phyloP scores from a whole-genome alignment of 2,888 invertebrate species.

The Phyto melanocephala region DNA sequence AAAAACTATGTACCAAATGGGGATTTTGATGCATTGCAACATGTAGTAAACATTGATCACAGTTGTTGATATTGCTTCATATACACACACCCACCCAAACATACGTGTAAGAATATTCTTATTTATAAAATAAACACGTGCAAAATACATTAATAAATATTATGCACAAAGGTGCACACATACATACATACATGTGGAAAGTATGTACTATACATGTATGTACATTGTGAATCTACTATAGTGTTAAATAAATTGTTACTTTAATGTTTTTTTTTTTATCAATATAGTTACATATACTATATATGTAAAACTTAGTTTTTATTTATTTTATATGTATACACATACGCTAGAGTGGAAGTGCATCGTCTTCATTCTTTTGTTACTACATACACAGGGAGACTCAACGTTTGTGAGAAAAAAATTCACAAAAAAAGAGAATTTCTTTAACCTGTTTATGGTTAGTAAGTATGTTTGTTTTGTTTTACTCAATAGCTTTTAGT shows the following conservation, averaged over 20 bases:
- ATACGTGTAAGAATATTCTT: neutral
- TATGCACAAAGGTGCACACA: neutral
- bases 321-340: neutral
- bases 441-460: too few relatives aligned
- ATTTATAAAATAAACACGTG: constrained; percentile 6
- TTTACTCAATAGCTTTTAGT: too few relatives aligned
- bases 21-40: constrained; percentile 54
- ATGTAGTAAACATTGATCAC: constrained; percentile 58
- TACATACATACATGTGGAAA: neutral
- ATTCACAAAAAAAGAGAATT: too few relatives aligned
- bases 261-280: too few relatives aligned
- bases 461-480: too few relatives aligned
- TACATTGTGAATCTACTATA: neutral
- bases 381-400: too few relatives aligned
- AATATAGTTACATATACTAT: too few relatives aligned
- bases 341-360: neutral
- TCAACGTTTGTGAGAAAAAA: too few relatives aligned
- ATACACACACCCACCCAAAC: neutral
- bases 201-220: neutral
- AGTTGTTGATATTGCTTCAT: constrained; percentile 31
- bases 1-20: constrained; percentile 24
- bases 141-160: constrained; percentile 20
- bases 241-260: neutral
- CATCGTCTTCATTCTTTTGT: neutral
- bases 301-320: too few relatives aligned